phyloP scores from a whole-genome alignment of 2,797 vertebrate species.

The Pseudotriccus pelzelni region DNA sequence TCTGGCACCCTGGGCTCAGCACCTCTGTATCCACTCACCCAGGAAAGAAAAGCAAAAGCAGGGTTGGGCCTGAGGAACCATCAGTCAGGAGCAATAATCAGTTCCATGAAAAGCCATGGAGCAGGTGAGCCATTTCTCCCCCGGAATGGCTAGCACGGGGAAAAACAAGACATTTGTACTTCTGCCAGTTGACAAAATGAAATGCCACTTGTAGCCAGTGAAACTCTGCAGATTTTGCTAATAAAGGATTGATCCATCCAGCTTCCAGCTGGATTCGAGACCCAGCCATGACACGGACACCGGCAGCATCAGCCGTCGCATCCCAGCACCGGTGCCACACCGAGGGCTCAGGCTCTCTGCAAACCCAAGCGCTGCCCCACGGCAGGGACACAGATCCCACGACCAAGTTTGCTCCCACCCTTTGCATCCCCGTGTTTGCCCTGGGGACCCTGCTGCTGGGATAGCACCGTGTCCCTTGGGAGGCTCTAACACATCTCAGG shows the following conservation, averaged over 20 bases:
- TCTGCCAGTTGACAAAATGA: slow-evolving; percentile 26
- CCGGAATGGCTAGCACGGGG: not conserved
- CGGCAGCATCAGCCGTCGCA: not conserved
- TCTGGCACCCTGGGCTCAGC: fast-evolving
- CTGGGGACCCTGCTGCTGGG: not conserved
- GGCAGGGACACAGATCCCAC: not conserved
- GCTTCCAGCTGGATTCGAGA: slow-evolving; percentile 58
- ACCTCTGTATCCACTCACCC: not conserved
- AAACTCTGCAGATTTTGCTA: slow-evolving; percentile 63
- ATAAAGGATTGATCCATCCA: slow-evolving; percentile 5
- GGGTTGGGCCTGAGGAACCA: not conserved
- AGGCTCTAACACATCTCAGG: not conserved
- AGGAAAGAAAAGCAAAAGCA: not conserved
- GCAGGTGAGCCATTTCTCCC: not conserved
- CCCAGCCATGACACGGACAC: not conserved
- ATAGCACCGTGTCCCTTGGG: not conserved
- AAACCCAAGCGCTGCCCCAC: not conserved
- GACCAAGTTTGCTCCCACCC: not conserved
- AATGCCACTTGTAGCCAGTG: slow-evolving; percentile 24
- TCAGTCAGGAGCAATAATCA: not conserved
- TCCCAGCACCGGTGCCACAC: not conserved
- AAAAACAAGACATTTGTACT: not conserved
- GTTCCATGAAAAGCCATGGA: not conserved
- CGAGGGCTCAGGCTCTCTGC: fast-evolving
- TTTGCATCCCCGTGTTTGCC: not conserved